Evolutionary conservation across 2,888 invertebrate species (phyloP).

Genomic region (Eristalis intricaria): DNA sequence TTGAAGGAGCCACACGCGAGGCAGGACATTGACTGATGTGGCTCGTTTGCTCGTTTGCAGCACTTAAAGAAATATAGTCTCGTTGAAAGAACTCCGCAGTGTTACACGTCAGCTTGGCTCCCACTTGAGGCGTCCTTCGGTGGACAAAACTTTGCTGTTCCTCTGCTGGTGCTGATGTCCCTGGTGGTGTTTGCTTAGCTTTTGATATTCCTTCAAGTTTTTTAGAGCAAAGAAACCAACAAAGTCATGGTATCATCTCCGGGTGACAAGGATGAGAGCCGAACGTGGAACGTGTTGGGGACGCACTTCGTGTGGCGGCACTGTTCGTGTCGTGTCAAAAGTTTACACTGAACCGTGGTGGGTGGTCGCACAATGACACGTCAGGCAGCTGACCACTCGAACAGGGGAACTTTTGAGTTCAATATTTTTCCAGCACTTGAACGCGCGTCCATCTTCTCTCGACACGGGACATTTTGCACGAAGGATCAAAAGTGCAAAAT

Average conservation of each 20-base stretch:
- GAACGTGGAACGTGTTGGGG: constrained; percentile 27
- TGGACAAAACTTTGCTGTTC: constrained; percentile 29
- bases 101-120: constrained; percentile 61
- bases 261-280: constrained; percentile 50
- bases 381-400: constrained; percentile 54
- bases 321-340: constrained; percentile 71
- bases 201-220: constrained; percentile 57
- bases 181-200: constrained; percentile 69
- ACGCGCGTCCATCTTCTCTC: constrained; percentile 15
- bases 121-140: constrained; percentile 46
- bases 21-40: constrained; percentile 64
- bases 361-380: constrained; percentile 25
- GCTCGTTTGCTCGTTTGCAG: constrained; percentile 63
- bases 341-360: constrained; percentile 38
- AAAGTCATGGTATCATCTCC: constrained; percentile 22
- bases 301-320: constrained; percentile 47
- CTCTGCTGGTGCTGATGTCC: constrained; percentile 20
- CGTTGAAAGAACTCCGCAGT: constrained; percentile 48
- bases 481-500: constrained; percentile 49
- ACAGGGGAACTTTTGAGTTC: constrained; percentile 62
- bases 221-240: not conserved
- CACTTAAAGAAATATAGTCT: constrained; percentile 49
- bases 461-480: constrained; percentile 47
- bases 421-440: constrained; percentile 71
- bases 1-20: constrained; percentile 17